phyloP scores from a whole-genome alignment of 2,888 invertebrate species.

The Oscheius sp. region DNA sequence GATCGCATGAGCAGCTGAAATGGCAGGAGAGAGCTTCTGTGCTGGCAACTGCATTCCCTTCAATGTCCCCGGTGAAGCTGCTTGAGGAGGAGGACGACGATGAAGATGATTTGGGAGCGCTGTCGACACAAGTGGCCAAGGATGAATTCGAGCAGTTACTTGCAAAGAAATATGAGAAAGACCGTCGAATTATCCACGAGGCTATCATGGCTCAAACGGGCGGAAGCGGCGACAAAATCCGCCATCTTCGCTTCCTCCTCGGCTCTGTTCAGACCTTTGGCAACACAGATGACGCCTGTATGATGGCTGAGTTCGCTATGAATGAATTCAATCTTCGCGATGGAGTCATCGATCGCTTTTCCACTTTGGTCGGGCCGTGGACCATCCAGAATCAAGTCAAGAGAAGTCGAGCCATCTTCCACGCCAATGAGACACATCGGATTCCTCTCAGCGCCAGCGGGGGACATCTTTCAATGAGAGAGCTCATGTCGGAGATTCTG shows the following conservation, averaged over 20 bases:
- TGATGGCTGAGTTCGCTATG: conserved; percentile 55
- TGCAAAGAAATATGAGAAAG: conserved; percentile 14
- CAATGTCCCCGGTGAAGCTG: neutral
- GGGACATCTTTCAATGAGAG: conserved; percentile 35
- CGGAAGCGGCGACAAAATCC: conserved; percentile 25
- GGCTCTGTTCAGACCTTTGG: conserved; percentile 57
- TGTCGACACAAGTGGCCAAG: neutral
- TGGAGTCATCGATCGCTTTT: conserved; percentile 53
- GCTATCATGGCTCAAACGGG: conserved; percentile 26
- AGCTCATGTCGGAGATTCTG: conserved; percentile 52
- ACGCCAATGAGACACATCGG: conserved; percentile 57
- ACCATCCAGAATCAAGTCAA: conserved; percentile 42
- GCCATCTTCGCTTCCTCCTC: conserved; percentile 52
- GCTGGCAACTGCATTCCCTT: neutral
- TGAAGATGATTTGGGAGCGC: conserved; percentile 20
- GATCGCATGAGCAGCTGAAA: neutral
- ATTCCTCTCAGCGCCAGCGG: conserved; percentile 46
- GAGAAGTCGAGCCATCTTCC: conserved; percentile 48
- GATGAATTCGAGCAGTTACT: conserved; percentile 4
- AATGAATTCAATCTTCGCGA: conserved; percentile 54
- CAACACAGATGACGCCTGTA: conserved; percentile 48
- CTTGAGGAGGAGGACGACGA: neutral
- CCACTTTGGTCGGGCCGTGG: conserved; percentile 53
- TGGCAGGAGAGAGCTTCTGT: conserved; percentile 16
- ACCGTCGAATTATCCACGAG: conserved; percentile 12